Evolutionary conservation across 2,113 vertebrate genomes (phyloP).

Genomic region (Erinaceus europaeus): DNA sequence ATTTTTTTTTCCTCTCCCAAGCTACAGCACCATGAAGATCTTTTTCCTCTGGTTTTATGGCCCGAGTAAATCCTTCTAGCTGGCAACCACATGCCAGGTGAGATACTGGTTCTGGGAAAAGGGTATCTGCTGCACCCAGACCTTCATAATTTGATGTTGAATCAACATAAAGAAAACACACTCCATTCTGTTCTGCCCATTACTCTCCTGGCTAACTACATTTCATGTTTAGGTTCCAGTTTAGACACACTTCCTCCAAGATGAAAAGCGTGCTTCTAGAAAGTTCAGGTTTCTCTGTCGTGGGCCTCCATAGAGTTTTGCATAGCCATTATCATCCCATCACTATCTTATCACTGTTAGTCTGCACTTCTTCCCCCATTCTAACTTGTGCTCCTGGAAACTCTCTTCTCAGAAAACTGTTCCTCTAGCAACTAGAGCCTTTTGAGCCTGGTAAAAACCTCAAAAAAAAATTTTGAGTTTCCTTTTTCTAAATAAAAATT

Average conservation of each 20-base stretch:
- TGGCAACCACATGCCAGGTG: neutral
- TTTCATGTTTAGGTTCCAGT: neutral
- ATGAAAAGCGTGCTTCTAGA: neutral
- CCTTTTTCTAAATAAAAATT: too few relatives aligned
- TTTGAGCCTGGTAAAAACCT: too few relatives aligned
- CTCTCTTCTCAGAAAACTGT: neutral
- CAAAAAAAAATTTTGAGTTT: too few relatives aligned
- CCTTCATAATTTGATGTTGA: neutral
- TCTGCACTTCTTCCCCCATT: neutral
- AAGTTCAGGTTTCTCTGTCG: neutral
- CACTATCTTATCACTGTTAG: neutral
- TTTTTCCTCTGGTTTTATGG: neutral
- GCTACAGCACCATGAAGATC: neutral
- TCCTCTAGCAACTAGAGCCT: too few relatives aligned
- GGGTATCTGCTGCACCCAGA: too few relatives aligned
- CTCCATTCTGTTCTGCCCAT: neutral
- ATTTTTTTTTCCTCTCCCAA: neutral
- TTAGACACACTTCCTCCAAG: neutral
- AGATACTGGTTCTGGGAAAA: neutral
- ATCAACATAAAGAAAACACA: neutral
- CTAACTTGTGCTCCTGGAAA: rapidly evolving
- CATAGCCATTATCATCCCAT: too few relatives aligned
- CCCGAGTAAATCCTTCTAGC: neutral
- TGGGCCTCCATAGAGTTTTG: too few relatives aligned
- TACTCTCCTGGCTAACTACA: neutral